Evolutionary conservation across 2,797 vertebrate species (phyloP), one percentile per base, ranked within the genome.

Genomic region (Knipowitschia caucasica): DNA sequence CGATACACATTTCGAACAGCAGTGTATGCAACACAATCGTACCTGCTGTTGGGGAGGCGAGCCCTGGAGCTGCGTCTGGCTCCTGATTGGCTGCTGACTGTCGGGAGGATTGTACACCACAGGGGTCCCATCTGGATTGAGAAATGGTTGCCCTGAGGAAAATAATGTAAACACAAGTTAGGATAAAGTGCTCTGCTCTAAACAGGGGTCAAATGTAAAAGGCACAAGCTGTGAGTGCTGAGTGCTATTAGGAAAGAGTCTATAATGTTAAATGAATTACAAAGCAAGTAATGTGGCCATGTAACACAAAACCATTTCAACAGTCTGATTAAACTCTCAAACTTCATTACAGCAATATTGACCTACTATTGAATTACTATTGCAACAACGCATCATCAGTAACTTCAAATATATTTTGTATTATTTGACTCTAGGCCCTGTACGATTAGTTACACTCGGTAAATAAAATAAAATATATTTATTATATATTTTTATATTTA

Each of bases 81-180:
- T 90, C 53, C 83, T 91, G 80, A 93, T 86, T 0, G 89, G 84
- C 73, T 94, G 94, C 77, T 95, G 94, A 50, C 76, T 86, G 17
- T 83, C 84, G 1, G 95, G 94, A 31, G 95, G 95, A 64, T 94
- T 96, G 86, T 98, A 98, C 74, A 98, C 92, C 53, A 92, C 94
- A 7, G 95, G 95, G 0, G 88, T 93, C 50, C 96, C 95, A 25
- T 98, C 96, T 2, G 95, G 94, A 79, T 98, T 98, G 69, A 98
- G 88, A 78, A 95, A 97, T 0, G 95, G 95, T 71, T 98, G 94
- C 62, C 96, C 96, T 98, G 71, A 66, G 87, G 88, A 3, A 62
- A 50, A 53, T 56, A 69, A 56, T 26, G 26, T 29, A 21, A 25
- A 39, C 7, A 26, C 3, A 17, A 18, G 24, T 52, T 52, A 52